These are phyloP conservation scores for Solenopsis invicta DNA, from an alignment of 1,140 invertebrate genomes.

Conservation along the genomic window DNA sequence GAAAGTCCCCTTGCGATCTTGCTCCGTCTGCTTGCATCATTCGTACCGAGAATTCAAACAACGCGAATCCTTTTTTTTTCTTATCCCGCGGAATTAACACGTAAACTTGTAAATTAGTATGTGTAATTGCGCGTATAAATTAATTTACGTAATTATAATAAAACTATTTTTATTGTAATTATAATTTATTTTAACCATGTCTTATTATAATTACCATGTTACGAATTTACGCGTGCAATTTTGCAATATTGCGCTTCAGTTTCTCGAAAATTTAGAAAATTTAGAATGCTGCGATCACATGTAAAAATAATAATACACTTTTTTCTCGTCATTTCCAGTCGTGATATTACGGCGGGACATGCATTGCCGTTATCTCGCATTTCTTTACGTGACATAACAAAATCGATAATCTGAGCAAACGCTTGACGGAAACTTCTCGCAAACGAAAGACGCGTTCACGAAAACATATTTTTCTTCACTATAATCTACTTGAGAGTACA, in stretches of 20 bases:
- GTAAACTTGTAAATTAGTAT: neutral
- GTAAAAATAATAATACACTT: neutral
- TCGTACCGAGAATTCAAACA: neutral
- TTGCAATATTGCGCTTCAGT: neutral
- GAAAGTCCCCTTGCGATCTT: neutral
- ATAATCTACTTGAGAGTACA: conserved; percentile 33
- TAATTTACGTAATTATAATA: no score
- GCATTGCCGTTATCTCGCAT: neutral
- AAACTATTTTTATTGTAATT: no score
- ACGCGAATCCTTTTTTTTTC: neutral
- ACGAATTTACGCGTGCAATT: no score
- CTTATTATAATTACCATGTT: no score
- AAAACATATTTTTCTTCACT: conserved; percentile 64
- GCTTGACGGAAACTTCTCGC: neutral
- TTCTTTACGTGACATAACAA: neutral
- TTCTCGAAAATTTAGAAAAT: neutral
- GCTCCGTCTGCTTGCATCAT: conserved; percentile 7
- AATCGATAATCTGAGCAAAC: conserved; percentile 15
- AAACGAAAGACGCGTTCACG: neutral
- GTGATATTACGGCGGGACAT: neutral
- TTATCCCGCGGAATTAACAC: no score
- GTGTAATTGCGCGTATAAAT: no score
- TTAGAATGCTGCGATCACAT: neutral
- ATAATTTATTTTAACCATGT: no score
- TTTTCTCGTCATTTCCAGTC: neutral